Conservation (phyloP, 2,888 invertebrate species). For the Ochropleura plecta region DNA sequence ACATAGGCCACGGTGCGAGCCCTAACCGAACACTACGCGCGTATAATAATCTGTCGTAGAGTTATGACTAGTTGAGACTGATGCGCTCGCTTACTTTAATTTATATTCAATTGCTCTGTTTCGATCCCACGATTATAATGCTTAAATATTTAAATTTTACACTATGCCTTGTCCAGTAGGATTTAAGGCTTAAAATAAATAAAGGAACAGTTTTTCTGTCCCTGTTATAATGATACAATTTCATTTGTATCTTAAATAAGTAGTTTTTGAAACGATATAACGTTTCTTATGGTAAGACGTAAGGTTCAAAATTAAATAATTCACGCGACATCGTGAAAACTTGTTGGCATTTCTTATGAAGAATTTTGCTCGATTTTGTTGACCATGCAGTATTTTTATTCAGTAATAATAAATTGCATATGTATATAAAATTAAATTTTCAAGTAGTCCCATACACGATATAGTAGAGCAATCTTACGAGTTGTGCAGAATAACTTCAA, state of each 20-base stretch:
- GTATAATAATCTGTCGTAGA: conserved; percentile 42
- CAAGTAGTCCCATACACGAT: too few relatives aligned
- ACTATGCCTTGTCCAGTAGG: conserved; percentile 5
- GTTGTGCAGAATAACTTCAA: too few relatives aligned
- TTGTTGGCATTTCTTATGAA: conserved; percentile 1
- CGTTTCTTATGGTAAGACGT: background rate
- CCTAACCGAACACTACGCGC: conserved; percentile 16
- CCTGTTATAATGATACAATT: background rate
- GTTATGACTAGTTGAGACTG: conserved; percentile 59
- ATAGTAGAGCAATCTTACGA: too few relatives aligned
- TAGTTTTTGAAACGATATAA: conserved; percentile 9
- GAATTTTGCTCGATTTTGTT: conserved; percentile 16
- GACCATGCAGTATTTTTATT: background rate
- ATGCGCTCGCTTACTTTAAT: conserved; percentile 30
- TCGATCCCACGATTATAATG: conserved; percentile 45
- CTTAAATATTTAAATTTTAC: conserved; percentile 18
- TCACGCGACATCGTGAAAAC: background rate
- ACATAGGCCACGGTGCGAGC: conserved; percentile 9
- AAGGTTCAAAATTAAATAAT: background rate
- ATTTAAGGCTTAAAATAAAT: conserved; percentile 18
- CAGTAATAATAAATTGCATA: background rate
- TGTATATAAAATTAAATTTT: background rate
- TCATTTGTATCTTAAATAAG: conserved; percentile 1
- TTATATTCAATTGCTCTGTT: conserved; percentile 45
- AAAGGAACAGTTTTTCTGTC: conserved; percentile 3